phyloP scores from a whole-genome alignment of 1,140 invertebrate species.

The Neodiprion lecontei region DNA sequence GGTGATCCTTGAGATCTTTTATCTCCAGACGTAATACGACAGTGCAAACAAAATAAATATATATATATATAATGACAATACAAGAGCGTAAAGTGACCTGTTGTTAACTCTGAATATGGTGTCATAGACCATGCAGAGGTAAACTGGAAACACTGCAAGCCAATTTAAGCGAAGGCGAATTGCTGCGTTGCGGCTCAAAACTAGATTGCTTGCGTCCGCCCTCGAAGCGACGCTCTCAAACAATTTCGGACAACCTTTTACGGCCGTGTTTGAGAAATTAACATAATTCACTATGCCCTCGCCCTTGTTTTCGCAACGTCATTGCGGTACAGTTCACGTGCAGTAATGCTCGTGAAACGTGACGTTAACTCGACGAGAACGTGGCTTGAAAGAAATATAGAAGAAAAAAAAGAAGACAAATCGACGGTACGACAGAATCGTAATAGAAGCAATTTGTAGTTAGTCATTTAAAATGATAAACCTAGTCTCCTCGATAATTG shows the following conservation, averaged over 20 bases:
- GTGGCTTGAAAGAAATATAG: no score
- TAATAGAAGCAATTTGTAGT: no score
- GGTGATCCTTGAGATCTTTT: slow-evolving; percentile 7
- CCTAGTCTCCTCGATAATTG: no score
- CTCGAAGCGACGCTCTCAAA: background rate
- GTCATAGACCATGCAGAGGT: background rate
- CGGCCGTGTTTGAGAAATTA: background rate
- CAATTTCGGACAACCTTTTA: slow-evolving; percentile 7
- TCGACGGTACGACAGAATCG: no score
- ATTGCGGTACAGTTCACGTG: no score
- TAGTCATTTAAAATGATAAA: no score
- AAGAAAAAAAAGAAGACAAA: no score
- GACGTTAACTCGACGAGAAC: no score
- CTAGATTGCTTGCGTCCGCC: background rate
- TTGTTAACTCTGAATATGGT: background rate
- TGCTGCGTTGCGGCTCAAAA: background rate
- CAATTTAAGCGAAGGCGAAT: background rate
- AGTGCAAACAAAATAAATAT: slow-evolving; percentile 2
- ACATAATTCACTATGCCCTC: background rate
- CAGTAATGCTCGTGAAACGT: no score
- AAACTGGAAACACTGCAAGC: background rate
- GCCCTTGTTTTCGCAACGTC: background rate
- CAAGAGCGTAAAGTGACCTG: slow-evolving; percentile 1
- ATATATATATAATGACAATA: background rate
- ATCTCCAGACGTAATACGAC: background rate